Conservation (phyloP, 2,888 invertebrate species). For the Spisula subtruncata region DNA sequence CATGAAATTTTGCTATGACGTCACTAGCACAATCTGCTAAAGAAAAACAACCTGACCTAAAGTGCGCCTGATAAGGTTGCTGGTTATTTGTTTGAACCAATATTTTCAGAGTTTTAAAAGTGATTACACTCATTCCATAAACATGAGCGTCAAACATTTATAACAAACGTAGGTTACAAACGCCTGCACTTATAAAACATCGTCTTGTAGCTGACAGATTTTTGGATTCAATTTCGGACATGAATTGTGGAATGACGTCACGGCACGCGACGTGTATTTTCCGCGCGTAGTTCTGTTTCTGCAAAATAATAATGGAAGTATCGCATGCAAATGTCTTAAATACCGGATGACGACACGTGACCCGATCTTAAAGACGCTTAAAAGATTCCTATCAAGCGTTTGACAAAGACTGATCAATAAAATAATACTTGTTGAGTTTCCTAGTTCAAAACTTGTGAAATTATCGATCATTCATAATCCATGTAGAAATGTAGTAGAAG, state of each 20-base stretch:
- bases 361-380: slow-evolving; percentile 38
- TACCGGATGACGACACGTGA: slow-evolving; percentile 17
- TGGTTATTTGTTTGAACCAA: too few species aligned
- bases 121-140: too few species aligned
- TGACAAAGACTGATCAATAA: too few species aligned
- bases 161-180: neutral
- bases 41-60: too few species aligned
- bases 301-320: slow-evolving; percentile 27
- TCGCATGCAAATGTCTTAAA: slow-evolving; percentile 25
- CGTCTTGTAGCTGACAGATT: neutral
- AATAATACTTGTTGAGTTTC: slow-evolving; percentile 25
- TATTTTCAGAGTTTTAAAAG: too few species aligned
- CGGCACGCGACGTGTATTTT: slow-evolving; percentile 28
- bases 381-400: slow-evolving; percentile 10
- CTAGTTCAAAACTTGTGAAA: neutral
- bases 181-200: slow-evolving; percentile 10
- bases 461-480: neutral
- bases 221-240: slow-evolving; percentile 12
- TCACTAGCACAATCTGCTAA: too few species aligned
- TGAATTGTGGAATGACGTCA: neutral
- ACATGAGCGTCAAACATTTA: too few species aligned
- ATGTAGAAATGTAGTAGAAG: too few species aligned
- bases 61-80: too few species aligned
- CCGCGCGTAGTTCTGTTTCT: slow-evolving; percentile 17
- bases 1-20: neutral